Conservation (phyloP, 2,888 invertebrate species). For the Melangyna quadrimaculata region DNA sequence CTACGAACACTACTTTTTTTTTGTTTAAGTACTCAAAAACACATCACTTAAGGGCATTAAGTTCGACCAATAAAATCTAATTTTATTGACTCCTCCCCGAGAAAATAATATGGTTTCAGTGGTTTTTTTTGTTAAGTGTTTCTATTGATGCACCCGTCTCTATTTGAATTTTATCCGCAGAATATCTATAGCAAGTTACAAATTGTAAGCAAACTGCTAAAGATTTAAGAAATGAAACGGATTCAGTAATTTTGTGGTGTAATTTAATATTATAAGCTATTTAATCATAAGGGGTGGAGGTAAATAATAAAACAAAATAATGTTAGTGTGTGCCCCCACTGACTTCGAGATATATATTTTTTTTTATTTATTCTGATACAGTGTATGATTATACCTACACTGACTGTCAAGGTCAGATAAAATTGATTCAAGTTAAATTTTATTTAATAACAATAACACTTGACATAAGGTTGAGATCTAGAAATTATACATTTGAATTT, state of each 20-base stretch:
- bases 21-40: not conserved
- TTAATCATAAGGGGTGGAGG: constrained; percentile 21
- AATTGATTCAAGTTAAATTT: not conserved
- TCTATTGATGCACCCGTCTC: constrained; percentile 26
- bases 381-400: constrained; percentile 29
- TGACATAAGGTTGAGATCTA: not conserved
- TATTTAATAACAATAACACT: not conserved
- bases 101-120: not conserved
- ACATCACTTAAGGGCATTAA: not conserved
- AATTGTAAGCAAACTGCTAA: not conserved
- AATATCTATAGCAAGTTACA: not conserved
- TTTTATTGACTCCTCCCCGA: constrained; percentile 7
- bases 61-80: constrained; percentile 12
- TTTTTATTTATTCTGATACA: not conserved
- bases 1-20: not conserved
- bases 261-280: constrained; percentile 45
- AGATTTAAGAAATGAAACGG: constrained; percentile 22
- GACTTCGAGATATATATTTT: not conserved
- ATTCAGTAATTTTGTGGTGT: constrained; percentile 35
- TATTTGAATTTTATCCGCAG: not conserved
- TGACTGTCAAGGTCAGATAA: constrained; percentile 48
- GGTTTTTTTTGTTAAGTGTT: constrained; percentile 46
- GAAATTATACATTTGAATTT: not conserved
- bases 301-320: constrained; percentile 2
- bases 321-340: constrained; percentile 16